A percentile compares a stretch with the other conserved stretches of the same genome.
Conservation (phyloP, 2,113 vertebrate species). For the Toxotes chatareus region DNA sequence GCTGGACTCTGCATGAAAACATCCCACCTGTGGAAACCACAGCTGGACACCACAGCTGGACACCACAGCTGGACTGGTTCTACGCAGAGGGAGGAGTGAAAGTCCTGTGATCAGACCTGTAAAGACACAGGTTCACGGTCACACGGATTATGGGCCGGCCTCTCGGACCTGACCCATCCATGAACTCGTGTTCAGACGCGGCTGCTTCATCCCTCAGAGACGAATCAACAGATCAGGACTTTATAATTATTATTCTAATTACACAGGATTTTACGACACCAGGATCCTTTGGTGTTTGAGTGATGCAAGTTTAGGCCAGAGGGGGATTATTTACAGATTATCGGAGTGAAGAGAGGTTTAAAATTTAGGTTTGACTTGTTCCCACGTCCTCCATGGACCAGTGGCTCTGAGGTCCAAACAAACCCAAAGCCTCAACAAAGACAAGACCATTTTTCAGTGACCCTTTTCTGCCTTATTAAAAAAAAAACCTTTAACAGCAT, state of each 20-base stretch:
- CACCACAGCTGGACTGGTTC: neutral
- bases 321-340: slow-evolving; percentile 49
- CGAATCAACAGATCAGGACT: slow-evolving; percentile 38
- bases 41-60: neutral
- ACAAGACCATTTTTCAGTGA: no score
- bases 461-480: no score
- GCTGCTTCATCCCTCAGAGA: slow-evolving; percentile 10
- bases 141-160: slow-evolving; percentile 6
- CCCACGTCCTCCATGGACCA: slow-evolving; percentile 17
- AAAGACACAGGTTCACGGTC: neutral
- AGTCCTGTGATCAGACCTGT: slow-evolving; percentile 1
- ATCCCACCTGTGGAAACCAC: neutral
- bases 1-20: no score
- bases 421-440: neutral
- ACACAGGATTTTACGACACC: slow-evolving; percentile 23
- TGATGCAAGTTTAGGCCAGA: neutral
- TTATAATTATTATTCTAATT: neutral
- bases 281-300: slow-evolving; percentile 20
- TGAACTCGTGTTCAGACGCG: slow-evolving; percentile 19
- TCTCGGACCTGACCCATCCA: slow-evolving; percentile 37
- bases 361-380: slow-evolving; percentile 5
- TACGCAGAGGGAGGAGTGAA: neutral
- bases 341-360: slow-evolving; percentile 1
- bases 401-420: neutral
- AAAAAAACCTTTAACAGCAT: neutral